Percentiles rank a stretch among this genome's conserved stretches.
phyloP scores from a whole-genome alignment of 2,797 vertebrate genomes.

The Orestias chungarensis region DNA sequence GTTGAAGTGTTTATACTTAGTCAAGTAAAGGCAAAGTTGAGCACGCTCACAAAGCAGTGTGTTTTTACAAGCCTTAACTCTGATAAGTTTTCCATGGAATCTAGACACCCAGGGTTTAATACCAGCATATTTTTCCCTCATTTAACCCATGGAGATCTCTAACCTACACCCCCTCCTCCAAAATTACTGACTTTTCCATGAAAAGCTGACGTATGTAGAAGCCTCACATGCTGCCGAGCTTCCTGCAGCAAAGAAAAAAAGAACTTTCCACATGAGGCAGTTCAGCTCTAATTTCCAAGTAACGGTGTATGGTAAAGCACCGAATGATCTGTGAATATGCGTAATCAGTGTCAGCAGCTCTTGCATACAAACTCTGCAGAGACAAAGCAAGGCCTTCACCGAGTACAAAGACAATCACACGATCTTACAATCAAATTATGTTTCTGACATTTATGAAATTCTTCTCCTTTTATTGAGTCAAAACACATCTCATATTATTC shows the following conservation, averaged over 20 bases:
- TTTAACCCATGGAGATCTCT: neutral
- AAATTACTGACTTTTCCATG: neutral
- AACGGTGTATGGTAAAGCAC: slow-evolving; percentile 10
- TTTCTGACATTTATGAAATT: neutral
- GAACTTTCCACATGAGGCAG: slow-evolving; percentile 12
- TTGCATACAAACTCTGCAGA: neutral
- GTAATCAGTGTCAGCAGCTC: slow-evolving; percentile 31
- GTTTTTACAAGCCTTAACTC: neutral
- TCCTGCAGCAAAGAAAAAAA: slow-evolving; percentile 2
- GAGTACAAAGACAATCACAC: slow-evolving; percentile 28
- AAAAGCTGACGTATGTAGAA: slow-evolving; percentile 18
- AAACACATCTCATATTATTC: neutral
- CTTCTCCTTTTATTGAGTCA: neutral
- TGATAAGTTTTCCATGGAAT: neutral
- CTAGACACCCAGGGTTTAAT: neutral
- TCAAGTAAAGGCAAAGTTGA: neutral
- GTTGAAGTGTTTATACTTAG: neutral
- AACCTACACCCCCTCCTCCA: neutral
- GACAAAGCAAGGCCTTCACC: slow-evolving; percentile 10
- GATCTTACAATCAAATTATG: slow-evolving; percentile 5
- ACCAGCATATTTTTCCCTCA: no score
- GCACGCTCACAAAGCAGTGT: neutral
- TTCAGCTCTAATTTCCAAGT: slow-evolving; percentile 9
- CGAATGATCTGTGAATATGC: slow-evolving; percentile 3
- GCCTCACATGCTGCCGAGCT: neutral